Conservation (phyloP, 2,797 vertebrate genomes). For the Agapornis canus region DNA sequence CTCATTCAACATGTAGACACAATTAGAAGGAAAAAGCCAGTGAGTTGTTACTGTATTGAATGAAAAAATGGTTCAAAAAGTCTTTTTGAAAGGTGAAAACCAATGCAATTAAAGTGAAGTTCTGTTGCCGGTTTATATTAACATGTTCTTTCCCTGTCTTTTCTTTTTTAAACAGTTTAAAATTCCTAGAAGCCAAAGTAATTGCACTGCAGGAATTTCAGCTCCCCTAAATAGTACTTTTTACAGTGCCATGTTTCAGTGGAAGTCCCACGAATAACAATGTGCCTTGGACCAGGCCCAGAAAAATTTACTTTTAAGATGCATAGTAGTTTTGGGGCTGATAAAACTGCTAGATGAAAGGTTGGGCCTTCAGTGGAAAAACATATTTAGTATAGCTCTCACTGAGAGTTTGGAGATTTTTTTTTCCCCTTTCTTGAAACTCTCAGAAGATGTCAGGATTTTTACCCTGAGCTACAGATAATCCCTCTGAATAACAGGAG, state of each 20-base stretch:
- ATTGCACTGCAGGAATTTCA: background rate
- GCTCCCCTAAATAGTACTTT: background rate
- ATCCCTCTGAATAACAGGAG: background rate
- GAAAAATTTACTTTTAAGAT: background rate
- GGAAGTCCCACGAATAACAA: background rate
- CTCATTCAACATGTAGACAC: background rate
- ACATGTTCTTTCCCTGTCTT: background rate
- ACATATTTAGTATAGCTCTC: background rate
- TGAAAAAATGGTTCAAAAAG: background rate
- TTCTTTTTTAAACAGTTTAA: background rate
- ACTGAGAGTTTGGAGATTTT: background rate
- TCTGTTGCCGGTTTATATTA: background rate
- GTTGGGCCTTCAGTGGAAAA: background rate
- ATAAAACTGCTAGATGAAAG: background rate
- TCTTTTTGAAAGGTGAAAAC: background rate
- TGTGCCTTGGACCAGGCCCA: background rate
- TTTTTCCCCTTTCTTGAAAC: background rate
- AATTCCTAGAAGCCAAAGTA: background rate
- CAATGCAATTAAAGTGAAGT: background rate
- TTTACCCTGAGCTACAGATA: background rate
- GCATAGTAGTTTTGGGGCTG: background rate
- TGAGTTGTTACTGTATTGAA: background rate
- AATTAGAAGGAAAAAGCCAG: background rate
- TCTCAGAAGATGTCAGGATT: background rate
- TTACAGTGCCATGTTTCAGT: background rate